Base-by-base conservation (phyloP, 2,888 invertebrate genomes). In the Drosophila maculinotata region DNA sequence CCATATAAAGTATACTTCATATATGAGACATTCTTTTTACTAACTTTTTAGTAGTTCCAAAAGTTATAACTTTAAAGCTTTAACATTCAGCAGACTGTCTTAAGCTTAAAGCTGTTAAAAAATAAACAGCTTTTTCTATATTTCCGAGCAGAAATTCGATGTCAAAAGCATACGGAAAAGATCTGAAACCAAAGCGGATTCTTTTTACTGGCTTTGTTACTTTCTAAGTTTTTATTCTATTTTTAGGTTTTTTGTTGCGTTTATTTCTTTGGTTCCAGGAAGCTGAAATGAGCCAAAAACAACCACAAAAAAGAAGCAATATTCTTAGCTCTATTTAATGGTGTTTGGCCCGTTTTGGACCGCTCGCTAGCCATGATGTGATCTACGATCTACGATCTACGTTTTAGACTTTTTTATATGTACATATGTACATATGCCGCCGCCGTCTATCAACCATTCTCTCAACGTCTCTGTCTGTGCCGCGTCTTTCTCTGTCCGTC, bases 241-340 rank as follows among this genome's bases (percentile, higher is more conserved):
- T 52, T 31, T 26, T 9, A 15, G 7, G 17, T 35, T 47, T 3
- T 14, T 35, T 42, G n/a, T 41, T 1, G n/a, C 8, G n/a, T 4
- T 25, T 42, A 3, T 17, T 28, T 20, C 3, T 54, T 35, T 26
- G 42, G 1, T 59, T 59, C 59, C 38, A 9, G 36, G 59, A 59
- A 45, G 17, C 58, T 12, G 36, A 59, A 59, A 57, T 10, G 58
- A 58, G 58, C 36, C 42, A 25, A 42, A 58, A 57, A 4, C 2
- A 20, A 20, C 2, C 2, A 20, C 4, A 20, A 20, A 20, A 20
- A 20, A 20, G 20, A 20, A 62, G 41, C 41, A 44, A 58, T 58
- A 42, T 57, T 58, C 58, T 58, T 57, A 58, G 58, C 59, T 45
- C 45, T 45, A 45, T 58, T 58, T 45, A 58, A 58, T 36, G 30